Evolutionary conservation across 2,113 vertebrate genomes (phyloP).

Genomic region (Callithrix jacchus): DNA sequence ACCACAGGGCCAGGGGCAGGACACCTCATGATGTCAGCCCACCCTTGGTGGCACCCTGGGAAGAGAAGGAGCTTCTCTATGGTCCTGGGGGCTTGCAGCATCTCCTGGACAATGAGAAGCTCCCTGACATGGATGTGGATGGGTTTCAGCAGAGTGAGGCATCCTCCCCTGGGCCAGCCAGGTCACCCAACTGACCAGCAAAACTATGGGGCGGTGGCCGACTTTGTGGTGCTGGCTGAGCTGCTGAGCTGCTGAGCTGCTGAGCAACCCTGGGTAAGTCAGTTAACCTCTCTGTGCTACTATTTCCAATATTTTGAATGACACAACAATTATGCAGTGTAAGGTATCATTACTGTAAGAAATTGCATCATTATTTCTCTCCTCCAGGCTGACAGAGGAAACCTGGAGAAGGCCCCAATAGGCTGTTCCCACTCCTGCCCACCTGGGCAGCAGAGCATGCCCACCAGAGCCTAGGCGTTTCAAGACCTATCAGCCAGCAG

Average conservation of each 20-base stretch:
- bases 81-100: not conserved
- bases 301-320: not conserved
- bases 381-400: too few relatives aligned
- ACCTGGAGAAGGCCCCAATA: not conserved
- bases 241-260: not conserved
- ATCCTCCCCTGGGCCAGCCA: not conserved
- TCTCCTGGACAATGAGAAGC: not conserved
- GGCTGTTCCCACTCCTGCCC: not conserved
- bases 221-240: not conserved
- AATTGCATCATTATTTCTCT: not conserved
- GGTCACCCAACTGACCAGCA: not conserved
- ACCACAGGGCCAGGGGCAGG: not conserved
- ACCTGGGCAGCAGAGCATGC: too few relatives aligned
- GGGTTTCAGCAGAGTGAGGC: too few relatives aligned
- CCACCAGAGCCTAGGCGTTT: too few relatives aligned
- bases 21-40: not conserved
- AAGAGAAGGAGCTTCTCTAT: not conserved
- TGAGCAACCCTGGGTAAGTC: too few relatives aligned
- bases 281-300: not conserved
- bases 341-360: not conserved
- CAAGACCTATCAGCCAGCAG: not conserved
- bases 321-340: rapidly evolving
- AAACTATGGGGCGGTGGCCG: not conserved
- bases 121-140: not conserved
- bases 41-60: rapidly evolving